Evolutionary conservation across 2,113 vertebrate genomes (phyloP), one percentile per base, ranked within the genome.

Genomic region (Thalassoma bifasciatum): DNA sequence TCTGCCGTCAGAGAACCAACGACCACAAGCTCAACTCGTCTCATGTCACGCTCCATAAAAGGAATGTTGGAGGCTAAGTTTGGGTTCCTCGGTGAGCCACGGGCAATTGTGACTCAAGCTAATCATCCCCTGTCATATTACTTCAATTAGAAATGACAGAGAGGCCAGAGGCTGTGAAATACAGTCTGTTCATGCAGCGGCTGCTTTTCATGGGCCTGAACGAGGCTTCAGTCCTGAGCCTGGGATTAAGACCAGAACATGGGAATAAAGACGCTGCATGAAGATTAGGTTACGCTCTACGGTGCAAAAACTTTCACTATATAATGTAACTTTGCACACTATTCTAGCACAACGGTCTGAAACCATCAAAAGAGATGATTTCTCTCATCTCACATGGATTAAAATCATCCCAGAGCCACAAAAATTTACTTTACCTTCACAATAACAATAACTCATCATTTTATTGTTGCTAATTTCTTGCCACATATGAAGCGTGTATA

Each of bases 21-120:
- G 81, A 91, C 91, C 90, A 83, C 89, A 89, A 80, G 74, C 62
- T 86, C 72, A 79, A 73, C 79, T 84, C 72, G 76, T 81, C 74
- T 86, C 78, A 69, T 75, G 70, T 90, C 77, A 76, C 49, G 75
- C 81, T 79, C 73, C 65, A 76, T 73, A 78, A 84, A 84, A 86
- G 69, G 75, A 78, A 75, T 64, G 1, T 86, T 82, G 75, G 26
- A 56, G 72, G 71, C 78, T 90, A 82, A 86, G 83, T 91, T 89
- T 92, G 85, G 84, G 70, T 82, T 89, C 54, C 69, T 77, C 34
- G 56, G 79, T 71, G 76, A 77, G 83, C 75, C 72, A 64, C 26
- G 50, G 67, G 71, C 54, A 79, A 54, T 70, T 59, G 65, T 86
- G 80, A 80, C 78, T 88, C 77, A 72, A 80, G 73, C 65, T 56